These are phyloP conservation scores for Acleris sparsana DNA, from an alignment of 2,888 invertebrate species.

Conservation along the genomic window DNA sequence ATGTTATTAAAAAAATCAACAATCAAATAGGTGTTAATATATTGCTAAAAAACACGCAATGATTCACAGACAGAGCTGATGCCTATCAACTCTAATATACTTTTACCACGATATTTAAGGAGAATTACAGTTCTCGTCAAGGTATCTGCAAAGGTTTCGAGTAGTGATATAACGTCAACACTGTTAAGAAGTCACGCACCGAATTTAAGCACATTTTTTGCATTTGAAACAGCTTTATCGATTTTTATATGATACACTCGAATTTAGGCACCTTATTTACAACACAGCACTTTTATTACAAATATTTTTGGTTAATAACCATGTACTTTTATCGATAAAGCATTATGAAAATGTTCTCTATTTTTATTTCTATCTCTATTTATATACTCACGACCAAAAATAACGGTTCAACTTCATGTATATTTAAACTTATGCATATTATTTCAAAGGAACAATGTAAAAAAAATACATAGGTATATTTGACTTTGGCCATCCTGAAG, in stretches of 20 bases:
- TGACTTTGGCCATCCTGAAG: no score
- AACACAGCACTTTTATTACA: slow-evolving; percentile 33
- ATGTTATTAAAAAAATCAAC: no score
- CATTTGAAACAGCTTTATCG: slow-evolving; percentile 12
- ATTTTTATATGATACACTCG: slow-evolving; percentile 11
- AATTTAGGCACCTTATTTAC: slow-evolving; percentile 17
- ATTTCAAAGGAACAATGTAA: no score
- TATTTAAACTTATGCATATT: no score
- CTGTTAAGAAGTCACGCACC: slow-evolving; percentile 20
- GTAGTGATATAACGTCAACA: slow-evolving; percentile 29
- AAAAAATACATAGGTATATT: no score
- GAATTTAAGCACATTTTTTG: slow-evolving; percentile 26
- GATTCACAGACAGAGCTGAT: slow-evolving; percentile 62
- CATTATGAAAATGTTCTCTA: slow-evolving; percentile 40
- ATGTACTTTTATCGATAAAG: slow-evolving; percentile 32
- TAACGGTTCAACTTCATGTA: no score
- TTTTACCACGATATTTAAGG: slow-evolving; percentile 55
- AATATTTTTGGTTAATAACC: slow-evolving; percentile 28
- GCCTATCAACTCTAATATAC: slow-evolving; percentile 52
- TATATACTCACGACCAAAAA: no score
- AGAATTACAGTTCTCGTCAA: slow-evolving; percentile 65
- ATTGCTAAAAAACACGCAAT: slow-evolving; percentile 40
- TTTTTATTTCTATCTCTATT: no score
- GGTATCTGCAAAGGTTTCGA: slow-evolving; percentile 53
- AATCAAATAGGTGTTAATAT: neutral